Percentiles rank a stretch among this genome's conserved stretches.
phyloP scores from a whole-genome alignment of 2,888 invertebrate genomes.

The Cerastis leucographa region DNA sequence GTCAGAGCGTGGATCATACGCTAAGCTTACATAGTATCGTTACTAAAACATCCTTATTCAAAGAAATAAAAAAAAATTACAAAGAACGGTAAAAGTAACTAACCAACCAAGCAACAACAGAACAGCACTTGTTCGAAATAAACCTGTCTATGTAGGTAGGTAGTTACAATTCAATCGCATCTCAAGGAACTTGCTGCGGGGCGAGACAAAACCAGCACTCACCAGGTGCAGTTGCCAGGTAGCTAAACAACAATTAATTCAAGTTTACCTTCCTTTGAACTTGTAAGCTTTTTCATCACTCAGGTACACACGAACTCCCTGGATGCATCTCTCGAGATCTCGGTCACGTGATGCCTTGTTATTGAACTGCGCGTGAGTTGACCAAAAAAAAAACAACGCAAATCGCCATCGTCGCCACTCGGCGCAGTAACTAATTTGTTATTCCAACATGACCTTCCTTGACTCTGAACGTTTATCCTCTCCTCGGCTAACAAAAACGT shows the following conservation, averaged over 20 bases:
- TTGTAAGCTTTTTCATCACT: constrained; percentile 39
- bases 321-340: constrained; percentile 45
- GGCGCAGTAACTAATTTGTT: constrained; percentile 76
- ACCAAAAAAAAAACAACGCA: constrained; percentile 68
- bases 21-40: background rate
- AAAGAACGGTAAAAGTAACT: constrained; percentile 29
- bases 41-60: background rate
- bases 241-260: constrained; percentile 70
- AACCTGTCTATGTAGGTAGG: constrained; percentile 27
- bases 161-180: constrained; percentile 59
- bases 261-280: constrained; percentile 58
- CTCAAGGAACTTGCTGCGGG: constrained; percentile 67
- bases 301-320: constrained; percentile 43
- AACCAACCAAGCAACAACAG: constrained; percentile 22
- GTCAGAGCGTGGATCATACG: background rate
- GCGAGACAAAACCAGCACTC: constrained; percentile 71
- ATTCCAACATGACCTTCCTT: constrained; percentile 84
- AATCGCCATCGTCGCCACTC: constrained; percentile 65
- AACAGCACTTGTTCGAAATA: constrained; percentile 42
- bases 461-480: constrained; percentile 79
- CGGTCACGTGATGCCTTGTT: constrained; percentile 69
- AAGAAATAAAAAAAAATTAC: background rate
- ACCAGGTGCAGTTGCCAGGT: constrained; percentile 79
- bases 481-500: constrained; percentile 67
- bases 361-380: constrained; percentile 71